Evolutionary conservation across 2,797 vertebrate genomes (phyloP).

Genomic region (Danio aesculapii): DNA sequence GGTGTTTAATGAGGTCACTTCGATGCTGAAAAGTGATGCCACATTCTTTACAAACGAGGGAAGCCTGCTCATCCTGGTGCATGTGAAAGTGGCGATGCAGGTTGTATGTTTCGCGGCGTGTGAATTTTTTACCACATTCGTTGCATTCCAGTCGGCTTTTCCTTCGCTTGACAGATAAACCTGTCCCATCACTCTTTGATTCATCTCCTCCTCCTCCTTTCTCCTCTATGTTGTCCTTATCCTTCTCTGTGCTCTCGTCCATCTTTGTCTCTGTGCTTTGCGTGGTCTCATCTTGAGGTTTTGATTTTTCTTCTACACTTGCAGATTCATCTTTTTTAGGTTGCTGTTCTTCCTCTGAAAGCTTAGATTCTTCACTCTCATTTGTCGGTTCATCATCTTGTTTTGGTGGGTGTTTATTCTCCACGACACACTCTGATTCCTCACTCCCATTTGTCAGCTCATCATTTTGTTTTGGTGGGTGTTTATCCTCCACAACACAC

Average conservation of each 20-base stretch:
- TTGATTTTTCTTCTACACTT: conserved; percentile 41
- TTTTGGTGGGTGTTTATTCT: neutral
- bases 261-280: conserved; percentile 27
- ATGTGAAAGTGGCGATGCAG: conserved; percentile 84
- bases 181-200: conserved; percentile 2
- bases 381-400: too few species aligned
- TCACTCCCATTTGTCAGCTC: neutral
- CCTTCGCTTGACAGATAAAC: conserved; percentile 60
- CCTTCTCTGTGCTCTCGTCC: neutral
- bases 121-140: conserved; percentile 81
- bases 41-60: conserved; percentile 82
- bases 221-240: conserved; percentile 25
- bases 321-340: conserved; percentile 17
- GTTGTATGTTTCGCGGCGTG: conserved; percentile 80
- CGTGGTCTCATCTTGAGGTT: neutral
- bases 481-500: too few species aligned
- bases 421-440: neutral
- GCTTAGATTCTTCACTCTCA: conserved; percentile 31
- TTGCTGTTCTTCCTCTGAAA: conserved; percentile 7
- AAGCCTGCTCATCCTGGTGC: conserved; percentile 78
- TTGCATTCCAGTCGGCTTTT: conserved; percentile 74
- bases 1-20: conserved; percentile 83
- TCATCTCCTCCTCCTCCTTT: conserved; percentile 40
- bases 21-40: conserved; percentile 83
- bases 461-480: too few species aligned